Percentiles rank a stretch among this genome's conserved stretches.
These are phyloP conservation scores for Melinaea marsaeus DNA, from an alignment of 2,888 invertebrate species.

Conservation along the genomic window DNA sequence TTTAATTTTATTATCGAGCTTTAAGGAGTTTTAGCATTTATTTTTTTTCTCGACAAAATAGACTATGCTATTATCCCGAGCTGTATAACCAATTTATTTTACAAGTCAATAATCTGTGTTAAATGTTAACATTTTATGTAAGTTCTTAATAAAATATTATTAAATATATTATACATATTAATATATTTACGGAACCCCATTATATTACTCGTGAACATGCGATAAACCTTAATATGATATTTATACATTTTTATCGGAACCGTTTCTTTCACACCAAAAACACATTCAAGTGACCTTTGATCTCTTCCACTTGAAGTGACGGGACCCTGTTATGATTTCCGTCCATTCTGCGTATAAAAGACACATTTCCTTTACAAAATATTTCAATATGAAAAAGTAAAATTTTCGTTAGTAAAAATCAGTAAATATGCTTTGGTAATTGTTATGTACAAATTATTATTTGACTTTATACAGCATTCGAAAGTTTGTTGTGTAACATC, in stretches of 20 bases:
- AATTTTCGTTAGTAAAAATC: background rate
- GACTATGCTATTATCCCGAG: too few species aligned
- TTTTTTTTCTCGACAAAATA: too few species aligned
- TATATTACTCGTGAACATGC: background rate
- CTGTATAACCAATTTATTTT: too few species aligned
- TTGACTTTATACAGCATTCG: background rate
- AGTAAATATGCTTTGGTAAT: too few species aligned
- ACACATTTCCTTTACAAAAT: background rate
- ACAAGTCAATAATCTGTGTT: too few species aligned
- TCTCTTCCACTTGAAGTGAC: conserved; percentile 40
- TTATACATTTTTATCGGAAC: conserved; percentile 1
- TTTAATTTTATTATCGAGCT: too few species aligned
- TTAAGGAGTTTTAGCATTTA: too few species aligned
- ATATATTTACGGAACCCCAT: background rate
- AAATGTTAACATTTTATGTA: too few species aligned
- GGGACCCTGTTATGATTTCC: conserved; percentile 10
- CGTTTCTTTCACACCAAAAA: conserved; percentile 31
- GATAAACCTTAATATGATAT: background rate
- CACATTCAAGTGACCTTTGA: conserved; percentile 48
- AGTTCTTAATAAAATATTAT: too few species aligned
- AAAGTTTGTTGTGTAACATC: background rate
- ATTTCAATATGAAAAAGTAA: background rate
- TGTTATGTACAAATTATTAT: background rate
- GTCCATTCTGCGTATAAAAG: conserved; percentile 3
- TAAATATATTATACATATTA: too few species aligned